phyloP scores from a whole-genome alignment of 30 jellyfish, hydroid and myxozoan genomes.

The Hydractinia echinata region DNA sequence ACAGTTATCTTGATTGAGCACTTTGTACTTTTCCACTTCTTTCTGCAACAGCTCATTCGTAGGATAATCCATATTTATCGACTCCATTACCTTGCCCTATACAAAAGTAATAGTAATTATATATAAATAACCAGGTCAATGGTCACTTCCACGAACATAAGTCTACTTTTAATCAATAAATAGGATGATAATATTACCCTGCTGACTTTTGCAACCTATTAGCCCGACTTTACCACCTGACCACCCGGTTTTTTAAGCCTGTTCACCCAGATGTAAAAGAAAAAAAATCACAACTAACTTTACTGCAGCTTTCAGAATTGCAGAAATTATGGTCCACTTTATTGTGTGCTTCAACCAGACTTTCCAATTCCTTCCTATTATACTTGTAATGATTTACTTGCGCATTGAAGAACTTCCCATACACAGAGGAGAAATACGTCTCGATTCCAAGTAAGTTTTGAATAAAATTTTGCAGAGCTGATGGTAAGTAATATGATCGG shows the following conservation, averaged over 20 bases:
- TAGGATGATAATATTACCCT: too few relatives aligned
- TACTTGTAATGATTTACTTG: neutral
- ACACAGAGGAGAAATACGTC: slow-evolving; percentile 10
- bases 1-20: neutral
- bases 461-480: neutral
- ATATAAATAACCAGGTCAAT: too few relatives aligned
- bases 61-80: neutral
- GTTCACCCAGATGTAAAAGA: too few relatives aligned
- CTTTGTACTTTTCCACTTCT: neutral
- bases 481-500: slow-evolving; percentile 10
- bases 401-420: neutral
- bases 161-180: too few relatives aligned
- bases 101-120: neutral
- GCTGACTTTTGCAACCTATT: too few relatives aligned
- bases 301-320: slow-evolving; percentile 3
- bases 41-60: slow-evolving; percentile 5
- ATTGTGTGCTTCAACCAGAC: neutral
- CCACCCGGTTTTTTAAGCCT: too few relatives aligned
- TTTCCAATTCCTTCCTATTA: neutral
- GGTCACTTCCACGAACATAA: too few relatives aligned
- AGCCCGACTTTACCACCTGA: too few relatives aligned
- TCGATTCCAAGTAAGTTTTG: slow-evolving; percentile 20
- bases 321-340: neutral
- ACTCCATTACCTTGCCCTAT: neutral
- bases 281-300: neutral